Base-by-base conservation (phyloP, 1,140 invertebrate genomes). In the Battus philenor region DNA sequence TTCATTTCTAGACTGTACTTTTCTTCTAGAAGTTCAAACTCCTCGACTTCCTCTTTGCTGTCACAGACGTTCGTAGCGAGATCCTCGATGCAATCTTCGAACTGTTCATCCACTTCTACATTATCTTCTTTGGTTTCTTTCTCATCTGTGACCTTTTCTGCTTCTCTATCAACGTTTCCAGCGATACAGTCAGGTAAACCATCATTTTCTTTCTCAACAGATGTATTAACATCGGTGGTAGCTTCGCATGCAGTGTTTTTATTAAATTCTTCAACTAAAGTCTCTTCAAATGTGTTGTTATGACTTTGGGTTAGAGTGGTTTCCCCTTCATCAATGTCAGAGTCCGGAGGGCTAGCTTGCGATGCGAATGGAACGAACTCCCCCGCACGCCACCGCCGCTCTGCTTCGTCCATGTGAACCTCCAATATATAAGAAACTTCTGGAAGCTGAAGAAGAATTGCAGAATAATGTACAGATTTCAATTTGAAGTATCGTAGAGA, bases 1-100 rank as follows among this genome's bases (percentile, higher is more conserved):
- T 79, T 76, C 80, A 81, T 84, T 58, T 84, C 77, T 7, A 84
- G 43, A 9, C 73, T 72, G 41, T 71, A 78, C 13, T 56, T 76
- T 18, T 78, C 70, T 9, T 64, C 62, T 1, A 63, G 46, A 5
- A 50, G 46, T 46, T 70, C 44, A 47, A 51, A 52, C 29, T 52
- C 12, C 5, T 41, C 29, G 5, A 11, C 4, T 9, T 33, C 7
- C 4, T 11, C 45, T 10, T 45, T 24, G 24, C 41, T 39, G 8
- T 31, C 30, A 5, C 48, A 41, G 6, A 30, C 39, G 5, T 11
- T 27, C 1, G 32, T 22, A 36, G 17, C 39, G 1, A 44, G 34
- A 22, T 67, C 50, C 12, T 69, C 66, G 2, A 68, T 47, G 36
- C 78, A 78, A 63, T 82, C 75, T 55, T 76, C 68, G 39, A 78